Evolutionary conservation across 1,140 invertebrate genomes (phyloP).

Genomic region (Macrobrachium nipponense): DNA sequence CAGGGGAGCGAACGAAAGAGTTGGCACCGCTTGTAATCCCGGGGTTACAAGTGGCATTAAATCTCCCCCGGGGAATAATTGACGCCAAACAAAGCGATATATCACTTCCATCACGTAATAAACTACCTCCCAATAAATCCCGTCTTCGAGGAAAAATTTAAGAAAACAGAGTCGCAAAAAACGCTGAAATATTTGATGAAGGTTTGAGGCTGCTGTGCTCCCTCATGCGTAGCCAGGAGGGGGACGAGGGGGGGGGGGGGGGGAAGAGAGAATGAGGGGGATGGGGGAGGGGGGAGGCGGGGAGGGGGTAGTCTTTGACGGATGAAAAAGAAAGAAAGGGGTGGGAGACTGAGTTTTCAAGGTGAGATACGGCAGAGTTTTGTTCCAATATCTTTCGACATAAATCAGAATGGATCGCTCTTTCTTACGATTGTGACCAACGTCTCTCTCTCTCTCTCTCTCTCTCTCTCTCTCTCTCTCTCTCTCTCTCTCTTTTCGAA

Average conservation of each 20-base stretch:
- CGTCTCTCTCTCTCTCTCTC: not conserved
- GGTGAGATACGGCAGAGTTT: not conserved
- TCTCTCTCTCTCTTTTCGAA: too few species aligned
- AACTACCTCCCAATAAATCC: not conserved
- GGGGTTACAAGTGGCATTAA: too few species aligned
- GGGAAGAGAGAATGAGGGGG: too few species aligned
- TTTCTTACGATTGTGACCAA: constrained; percentile 16
- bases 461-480: not conserved
- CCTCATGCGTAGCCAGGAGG: not conserved
- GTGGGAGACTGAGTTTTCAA: constrained; percentile 4
- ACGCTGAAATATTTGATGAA: constrained; percentile 16
- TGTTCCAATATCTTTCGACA: constrained; percentile 12
- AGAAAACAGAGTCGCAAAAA: constrained; percentile 7
- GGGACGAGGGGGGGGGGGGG: too few species aligned
- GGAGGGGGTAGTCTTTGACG: too few species aligned
- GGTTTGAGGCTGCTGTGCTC: not conserved
- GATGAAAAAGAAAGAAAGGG: too few species aligned
- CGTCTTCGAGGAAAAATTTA: not conserved
- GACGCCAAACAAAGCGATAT: not conserved
- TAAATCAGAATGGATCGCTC: constrained; percentile 18
- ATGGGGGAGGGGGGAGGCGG: too few species aligned
- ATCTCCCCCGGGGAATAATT: too few species aligned
- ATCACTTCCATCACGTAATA: constrained; percentile 1
- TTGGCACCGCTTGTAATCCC: too few species aligned
- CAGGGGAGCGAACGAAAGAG: too few species aligned